Percentiles rank a stretch among this genome's conserved stretches.
These are phyloP conservation scores for Coleophora deauratella DNA, from an alignment of 2,888 invertebrate genomes.

Conservation along the genomic window DNA sequence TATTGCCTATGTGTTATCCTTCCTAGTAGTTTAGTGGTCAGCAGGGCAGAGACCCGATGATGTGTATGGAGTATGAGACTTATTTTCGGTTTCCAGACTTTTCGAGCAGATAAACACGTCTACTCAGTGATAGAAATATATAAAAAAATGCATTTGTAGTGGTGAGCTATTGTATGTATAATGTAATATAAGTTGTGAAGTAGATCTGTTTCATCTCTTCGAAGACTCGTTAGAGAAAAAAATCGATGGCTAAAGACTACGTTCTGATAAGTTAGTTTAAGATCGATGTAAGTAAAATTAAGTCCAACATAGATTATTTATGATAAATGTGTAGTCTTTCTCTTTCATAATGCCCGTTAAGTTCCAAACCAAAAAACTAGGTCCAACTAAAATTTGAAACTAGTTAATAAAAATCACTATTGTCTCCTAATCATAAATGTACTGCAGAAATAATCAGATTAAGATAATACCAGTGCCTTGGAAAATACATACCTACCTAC, in stretches of 20 bases:
- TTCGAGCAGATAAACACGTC: conserved; percentile 72
- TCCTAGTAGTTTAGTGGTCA: conserved; percentile 62
- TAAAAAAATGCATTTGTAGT: conserved; percentile 71
- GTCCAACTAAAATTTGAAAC: conserved; percentile 37
- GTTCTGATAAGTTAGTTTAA: conserved; percentile 59
- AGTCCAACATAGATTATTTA: conserved; percentile 68
- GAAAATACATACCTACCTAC: conserved; percentile 64
- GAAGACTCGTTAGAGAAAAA: conserved; percentile 63
- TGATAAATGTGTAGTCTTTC: conserved; percentile 61
- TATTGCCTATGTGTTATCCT: conserved; percentile 59
- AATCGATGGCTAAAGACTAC: conserved; percentile 71
- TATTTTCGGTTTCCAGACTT: conserved; percentile 64
- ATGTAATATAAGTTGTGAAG: conserved; percentile 48
- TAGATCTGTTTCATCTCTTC: conserved; percentile 74
- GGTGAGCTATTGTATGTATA: conserved; percentile 64
- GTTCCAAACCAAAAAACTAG: conserved; percentile 62
- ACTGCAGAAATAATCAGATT: conserved; percentile 42
- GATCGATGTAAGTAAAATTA: conserved; percentile 55
- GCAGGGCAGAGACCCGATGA: conserved; percentile 33
- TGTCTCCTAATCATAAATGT: too few relatives aligned
- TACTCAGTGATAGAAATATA: conserved; percentile 65
- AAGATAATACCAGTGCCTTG: conserved; percentile 70
- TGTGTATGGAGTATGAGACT: conserved; percentile 36
- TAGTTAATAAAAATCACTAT: conserved; percentile 9
- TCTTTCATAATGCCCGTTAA: conserved; percentile 57